These are phyloP conservation scores for Neomicropteryx cornuta DNA, from an alignment of 1,140 invertebrate genomes.

Conservation along the genomic window DNA sequence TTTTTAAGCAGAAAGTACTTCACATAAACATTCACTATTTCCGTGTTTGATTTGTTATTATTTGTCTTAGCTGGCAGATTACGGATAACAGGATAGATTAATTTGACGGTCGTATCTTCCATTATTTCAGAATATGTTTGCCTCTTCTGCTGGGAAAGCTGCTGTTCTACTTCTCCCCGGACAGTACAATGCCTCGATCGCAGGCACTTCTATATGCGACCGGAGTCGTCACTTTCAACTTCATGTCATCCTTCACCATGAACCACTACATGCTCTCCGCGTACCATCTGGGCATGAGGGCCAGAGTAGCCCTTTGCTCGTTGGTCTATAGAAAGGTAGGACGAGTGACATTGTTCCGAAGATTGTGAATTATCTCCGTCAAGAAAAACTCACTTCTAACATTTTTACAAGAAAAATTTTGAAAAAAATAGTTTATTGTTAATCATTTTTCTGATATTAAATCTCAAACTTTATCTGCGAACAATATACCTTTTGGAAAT, in stretches of 20 bases:
- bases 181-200: slow-evolving; percentile 20
- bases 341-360: too few relatives aligned
- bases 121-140: slow-evolving; percentile 18
- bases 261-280: slow-evolving; percentile 51
- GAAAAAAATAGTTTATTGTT: too few relatives aligned
- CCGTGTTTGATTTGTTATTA: neutral
- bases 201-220: slow-evolving; percentile 45
- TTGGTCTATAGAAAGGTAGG: slow-evolving; percentile 56
- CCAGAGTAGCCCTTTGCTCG: slow-evolving; percentile 49
- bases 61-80: too few relatives aligned
- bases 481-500: too few relatives aligned
- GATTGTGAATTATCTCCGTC: too few relatives aligned
- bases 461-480: too few relatives aligned
- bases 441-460: too few relatives aligned
- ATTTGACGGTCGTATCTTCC: neutral
- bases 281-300: slow-evolving; percentile 47
- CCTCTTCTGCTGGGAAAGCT: slow-evolving; percentile 43
- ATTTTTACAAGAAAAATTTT: too few relatives aligned
- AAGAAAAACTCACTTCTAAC: too few relatives aligned
- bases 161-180: slow-evolving; percentile 39
- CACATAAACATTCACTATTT: neutral
- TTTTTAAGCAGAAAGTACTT: neutral
- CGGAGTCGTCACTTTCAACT: slow-evolving; percentile 43
- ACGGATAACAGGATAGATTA: neutral
- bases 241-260: slow-evolving; percentile 36